Base-by-base conservation (phyloP, 1,140 invertebrate genomes). In the Atta cephalotes region DNA sequence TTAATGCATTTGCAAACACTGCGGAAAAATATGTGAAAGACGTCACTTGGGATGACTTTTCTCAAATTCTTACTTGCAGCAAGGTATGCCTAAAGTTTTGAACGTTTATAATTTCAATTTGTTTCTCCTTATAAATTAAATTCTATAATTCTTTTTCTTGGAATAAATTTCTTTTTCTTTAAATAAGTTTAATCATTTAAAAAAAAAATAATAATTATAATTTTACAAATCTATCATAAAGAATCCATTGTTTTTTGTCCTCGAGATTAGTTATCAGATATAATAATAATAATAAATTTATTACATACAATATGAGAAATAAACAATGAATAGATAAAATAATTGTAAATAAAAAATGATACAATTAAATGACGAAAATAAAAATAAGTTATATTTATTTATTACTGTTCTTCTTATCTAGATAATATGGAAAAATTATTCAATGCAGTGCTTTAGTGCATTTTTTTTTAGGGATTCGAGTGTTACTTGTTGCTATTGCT, bases 401-500 rank as follows among this genome's bases (percentile, higher is more conserved):
- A 21, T 6, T 21, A 21, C 6, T 14, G 0, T 4, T 16, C 2
- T 76, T 35, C n/a, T 12, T 14, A n/a, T 18, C 9, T 35, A 76
- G 0, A 21, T n/a, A 39, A 76, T 39, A 58, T 18, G 10, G 56
- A 58, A 45, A 60, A 58, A 25, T 58, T 2, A 76, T 25, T 65
- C 2, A 65, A 65, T 65, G 4, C 28, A 51, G 2, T 7, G 2
- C 3, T 35, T 80, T 68, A 60, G 63, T 76, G 21, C 10, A 25
- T 62, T 16, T 65, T 31, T 31, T 72, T 53, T 9, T 18, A 93
- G 93, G 66, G 85, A 9, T 31, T 93, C 14, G 93, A 93, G 66
- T 89, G 85, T 71, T 81, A 88, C 35, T 25, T 93, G 9, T 9
- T 93, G 1, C 68, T 90, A 12, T 5, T 93, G 0, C 51, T 81